Conservation (phyloP, 2,797 vertebrate species). For the Hippopotamyrus pictus region DNA sequence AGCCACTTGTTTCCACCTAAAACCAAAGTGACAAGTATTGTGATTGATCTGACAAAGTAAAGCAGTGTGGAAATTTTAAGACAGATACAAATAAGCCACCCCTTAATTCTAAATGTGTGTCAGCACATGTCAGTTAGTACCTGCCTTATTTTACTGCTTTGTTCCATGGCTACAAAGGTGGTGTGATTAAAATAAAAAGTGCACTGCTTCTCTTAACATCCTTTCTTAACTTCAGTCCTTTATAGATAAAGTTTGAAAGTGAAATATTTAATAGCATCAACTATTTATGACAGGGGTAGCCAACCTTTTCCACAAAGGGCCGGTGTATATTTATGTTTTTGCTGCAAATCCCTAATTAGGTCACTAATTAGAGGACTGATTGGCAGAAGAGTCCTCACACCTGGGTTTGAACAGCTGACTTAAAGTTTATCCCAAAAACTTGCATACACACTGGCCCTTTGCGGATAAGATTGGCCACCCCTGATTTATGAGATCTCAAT, state of each 20-base stretch:
- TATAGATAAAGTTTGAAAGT: neutral
- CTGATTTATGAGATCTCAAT: neutral
- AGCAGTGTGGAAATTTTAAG: neutral
- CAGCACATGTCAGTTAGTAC: neutral
- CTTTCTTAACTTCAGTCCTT: neutral
- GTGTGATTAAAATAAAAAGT: neutral
- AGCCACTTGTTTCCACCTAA: neutral
- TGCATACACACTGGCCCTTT: no score
- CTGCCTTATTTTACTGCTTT: neutral
- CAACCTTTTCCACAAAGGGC: no score
- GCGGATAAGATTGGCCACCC: no score
- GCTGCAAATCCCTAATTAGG: no score
- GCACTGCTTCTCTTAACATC: neutral
- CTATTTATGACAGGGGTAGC: neutral
- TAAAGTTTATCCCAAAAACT: no score
- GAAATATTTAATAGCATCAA: neutral
- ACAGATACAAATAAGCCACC: neutral
- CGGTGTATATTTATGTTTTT: no score
- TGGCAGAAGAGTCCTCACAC: no score
- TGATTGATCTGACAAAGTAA: neutral
- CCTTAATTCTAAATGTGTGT: neutral
- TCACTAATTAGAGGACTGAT: no score
- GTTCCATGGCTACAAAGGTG: neutral
- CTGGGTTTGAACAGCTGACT: no score
- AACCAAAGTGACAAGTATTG: neutral